Evolutionary conservation across 2,888 invertebrate genomes (phyloP).

Genomic region (Amitus sp.): DNA sequence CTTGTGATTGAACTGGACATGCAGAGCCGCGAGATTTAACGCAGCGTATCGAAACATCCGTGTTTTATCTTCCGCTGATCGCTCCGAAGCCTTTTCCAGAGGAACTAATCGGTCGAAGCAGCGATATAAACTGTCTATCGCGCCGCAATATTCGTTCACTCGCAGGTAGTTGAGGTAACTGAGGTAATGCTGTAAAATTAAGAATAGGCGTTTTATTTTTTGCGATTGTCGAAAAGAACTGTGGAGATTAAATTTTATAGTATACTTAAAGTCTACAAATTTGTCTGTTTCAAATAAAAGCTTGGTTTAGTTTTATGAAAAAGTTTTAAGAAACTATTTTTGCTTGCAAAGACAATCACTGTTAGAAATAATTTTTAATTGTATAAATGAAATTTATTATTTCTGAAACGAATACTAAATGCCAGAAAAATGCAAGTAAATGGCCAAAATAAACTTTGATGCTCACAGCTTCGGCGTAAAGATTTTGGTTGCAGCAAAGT

Average conservation of each 20-base stretch:
- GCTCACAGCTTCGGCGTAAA: conserved; percentile 85
- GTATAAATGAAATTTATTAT: too few relatives aligned
- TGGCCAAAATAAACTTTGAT: too few relatives aligned
- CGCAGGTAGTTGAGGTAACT: conserved; percentile 90
- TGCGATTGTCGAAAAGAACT: too few relatives aligned
- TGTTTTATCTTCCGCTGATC: conserved; percentile 65
- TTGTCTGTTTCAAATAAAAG: too few relatives aligned
- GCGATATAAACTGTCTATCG: conserved; percentile 81
- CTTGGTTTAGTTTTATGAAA: too few relatives aligned
- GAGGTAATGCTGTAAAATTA: conserved; percentile 80
- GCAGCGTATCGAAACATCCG: conserved; percentile 88
- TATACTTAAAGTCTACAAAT: too few relatives aligned
- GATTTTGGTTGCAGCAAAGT: conserved; percentile 79
- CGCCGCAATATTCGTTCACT: conserved; percentile 87
- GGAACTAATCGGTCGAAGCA: conserved; percentile 78
- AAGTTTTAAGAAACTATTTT: too few relatives aligned
- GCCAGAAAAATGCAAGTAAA: not conserved
- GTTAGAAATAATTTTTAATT: too few relatives aligned
- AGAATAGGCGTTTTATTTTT: too few relatives aligned
- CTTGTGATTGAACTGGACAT: conserved; percentile 87
- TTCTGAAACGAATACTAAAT: too few relatives aligned
- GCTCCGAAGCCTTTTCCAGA: conserved; percentile 63
- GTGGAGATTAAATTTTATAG: too few relatives aligned
- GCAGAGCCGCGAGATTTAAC: conserved; percentile 88
- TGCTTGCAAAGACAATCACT: too few relatives aligned